Conservation (phyloP, 1,140 invertebrate genomes). For the Lepidurus packardi region DNA sequence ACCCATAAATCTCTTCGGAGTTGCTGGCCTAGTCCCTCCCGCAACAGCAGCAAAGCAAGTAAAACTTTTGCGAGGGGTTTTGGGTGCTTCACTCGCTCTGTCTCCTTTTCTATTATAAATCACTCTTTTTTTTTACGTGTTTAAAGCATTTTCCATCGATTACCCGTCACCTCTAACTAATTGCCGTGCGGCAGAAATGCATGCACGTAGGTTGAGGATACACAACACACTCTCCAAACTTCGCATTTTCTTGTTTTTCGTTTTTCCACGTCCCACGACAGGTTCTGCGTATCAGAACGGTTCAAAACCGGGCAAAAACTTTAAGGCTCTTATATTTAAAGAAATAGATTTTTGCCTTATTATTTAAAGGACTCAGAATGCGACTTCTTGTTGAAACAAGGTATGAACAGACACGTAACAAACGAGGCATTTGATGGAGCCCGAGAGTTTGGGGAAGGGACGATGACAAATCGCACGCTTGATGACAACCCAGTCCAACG, state of each 20-base stretch:
- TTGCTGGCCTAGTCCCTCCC: background rate
- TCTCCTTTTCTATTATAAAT: background rate
- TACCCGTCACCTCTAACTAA: constrained; percentile 13
- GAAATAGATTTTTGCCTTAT: background rate
- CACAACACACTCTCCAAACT: background rate
- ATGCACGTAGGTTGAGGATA: background rate
- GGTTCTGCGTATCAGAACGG: too few species aligned
- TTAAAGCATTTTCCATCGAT: constrained; percentile 20
- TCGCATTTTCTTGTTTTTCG: background rate
- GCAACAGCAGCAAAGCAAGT: background rate
- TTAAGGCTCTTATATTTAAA: too few species aligned
- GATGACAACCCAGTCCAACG: background rate
- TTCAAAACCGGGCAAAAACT: too few species aligned
- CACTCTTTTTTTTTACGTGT: constrained; percentile 8
- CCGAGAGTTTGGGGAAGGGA: background rate
- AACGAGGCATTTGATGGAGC: background rate
- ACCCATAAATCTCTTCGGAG: constrained; percentile 1
- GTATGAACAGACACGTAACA: background rate
- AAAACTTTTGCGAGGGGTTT: background rate
- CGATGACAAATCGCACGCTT: background rate
- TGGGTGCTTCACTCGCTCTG: constrained; percentile 4
- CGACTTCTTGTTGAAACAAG: background rate
- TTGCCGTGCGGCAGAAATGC: constrained; percentile 20
- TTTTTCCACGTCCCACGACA: too few species aligned
- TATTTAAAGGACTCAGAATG: background rate